Percentiles rank a stretch among this genome's conserved stretches.
These are phyloP conservation scores for Dichetophora obliterata DNA, from an alignment of 2,888 invertebrate genomes.

Conservation along the genomic window DNA sequence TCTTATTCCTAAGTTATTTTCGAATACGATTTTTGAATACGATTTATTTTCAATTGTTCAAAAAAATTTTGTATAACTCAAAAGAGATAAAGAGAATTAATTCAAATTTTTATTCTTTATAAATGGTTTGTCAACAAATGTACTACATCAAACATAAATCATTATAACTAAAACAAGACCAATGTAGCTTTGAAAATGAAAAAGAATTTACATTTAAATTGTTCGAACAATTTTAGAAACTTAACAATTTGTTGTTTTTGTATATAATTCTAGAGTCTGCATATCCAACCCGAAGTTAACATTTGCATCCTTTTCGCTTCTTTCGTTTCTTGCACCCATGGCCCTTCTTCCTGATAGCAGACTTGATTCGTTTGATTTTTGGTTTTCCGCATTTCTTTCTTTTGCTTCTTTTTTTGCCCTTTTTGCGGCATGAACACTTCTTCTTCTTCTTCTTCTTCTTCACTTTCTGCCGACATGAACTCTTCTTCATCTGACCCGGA, in stretches of 20 bases:
- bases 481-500: not conserved
- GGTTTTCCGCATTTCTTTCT: not conserved
- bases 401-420: not conserved
- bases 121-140: too few relatives aligned
- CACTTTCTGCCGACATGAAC: not conserved
- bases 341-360: not conserved
- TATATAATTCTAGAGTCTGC: not conserved
- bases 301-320: not conserved
- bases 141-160: too few relatives aligned
- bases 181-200: too few relatives aligned
- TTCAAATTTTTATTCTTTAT: too few relatives aligned
- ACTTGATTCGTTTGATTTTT: not conserved
- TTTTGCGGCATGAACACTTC: not conserved
- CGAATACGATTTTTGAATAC: too few relatives aligned
- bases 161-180: too few relatives aligned
- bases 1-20: too few relatives aligned
- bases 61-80: too few relatives aligned
- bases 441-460: not conserved
- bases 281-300: not conserved
- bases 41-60: too few relatives aligned
- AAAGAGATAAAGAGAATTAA: too few relatives aligned
- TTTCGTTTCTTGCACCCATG: constrained; percentile 27
- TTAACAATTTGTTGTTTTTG: not conserved
- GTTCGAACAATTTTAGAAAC: too few relatives aligned
- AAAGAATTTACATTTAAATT: too few relatives aligned